Base-by-base conservation (phyloP, 30 jellyfish, hydroid and myxozoan genomes). In the Pseudorhiza aurosa region DNA sequence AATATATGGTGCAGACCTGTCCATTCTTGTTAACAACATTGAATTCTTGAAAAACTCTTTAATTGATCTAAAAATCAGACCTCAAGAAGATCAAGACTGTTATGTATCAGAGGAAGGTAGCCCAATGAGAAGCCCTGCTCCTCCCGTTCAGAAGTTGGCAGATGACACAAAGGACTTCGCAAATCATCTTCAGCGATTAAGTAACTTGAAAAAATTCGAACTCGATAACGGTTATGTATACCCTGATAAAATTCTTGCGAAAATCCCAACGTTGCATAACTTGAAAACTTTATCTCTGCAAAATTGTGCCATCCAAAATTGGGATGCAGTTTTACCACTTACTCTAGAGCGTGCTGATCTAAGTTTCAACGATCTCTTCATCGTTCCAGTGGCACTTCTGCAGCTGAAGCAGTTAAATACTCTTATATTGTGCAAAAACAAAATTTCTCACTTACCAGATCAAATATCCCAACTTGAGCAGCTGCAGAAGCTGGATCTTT, bases 401-500 rank as follows among this genome's bases (percentile, higher is more conserved):
- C 27, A 27, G 78, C 26, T 92, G 4, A 9, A 60, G 30, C 12
- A 39, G 1, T 76, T 92, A 21, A 62, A 57, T 24, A 79, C 11
- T 5, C 76, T 92, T 68, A 59, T 36, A 44, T 32, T 92, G 58
- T 70, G 87, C 42, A 58, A 53, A 27, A 87, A 94, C 45, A 12
- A 30, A 18, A 45, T 92, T 37, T n/a, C 60, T 7, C 47, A 40
- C 9, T n/a, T 92, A 3, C 92, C 98, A 53, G 36, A 25, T 25
- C 88, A 75, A 8, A 31, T 92, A 14, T 19, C 29, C 2, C 21
- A 49, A 2, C 72, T 85, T 29, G 12, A 28, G 0, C 37, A 24
- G 24, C 85, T 92, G 42, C 32, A 82, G 51, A 85, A 87, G 76
- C 82, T 92, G 6, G 85, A 50, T 19, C 21, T 92, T 36, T 57